Evolutionary conservation across 1,140 invertebrate genomes (phyloP).

Genomic region (Atta colombica): DNA sequence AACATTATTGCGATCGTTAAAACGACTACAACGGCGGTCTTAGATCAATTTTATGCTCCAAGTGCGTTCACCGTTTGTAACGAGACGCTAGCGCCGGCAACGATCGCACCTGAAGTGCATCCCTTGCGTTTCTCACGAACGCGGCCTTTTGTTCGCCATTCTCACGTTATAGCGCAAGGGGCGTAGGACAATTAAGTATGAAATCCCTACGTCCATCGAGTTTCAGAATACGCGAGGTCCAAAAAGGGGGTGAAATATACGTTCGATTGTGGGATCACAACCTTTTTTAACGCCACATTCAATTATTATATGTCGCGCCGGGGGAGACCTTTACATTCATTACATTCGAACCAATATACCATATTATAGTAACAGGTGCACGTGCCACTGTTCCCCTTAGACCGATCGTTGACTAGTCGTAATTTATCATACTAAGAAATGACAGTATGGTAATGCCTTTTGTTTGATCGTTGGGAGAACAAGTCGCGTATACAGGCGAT

Average conservation of each 20-base stretch:
- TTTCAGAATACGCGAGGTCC: background rate
- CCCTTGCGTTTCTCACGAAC: conserved; percentile 69
- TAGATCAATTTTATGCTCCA: conserved; percentile 57
- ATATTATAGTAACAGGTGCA: conserved; percentile 59
- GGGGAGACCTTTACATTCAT: conserved; percentile 35
- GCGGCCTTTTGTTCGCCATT: conserved; percentile 62
- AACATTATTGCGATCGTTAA: conserved; percentile 29
- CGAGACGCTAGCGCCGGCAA: conserved; percentile 37
- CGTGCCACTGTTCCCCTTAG: conserved; percentile 51
- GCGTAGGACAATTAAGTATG: conserved; percentile 65
- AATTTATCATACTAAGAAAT: conserved; percentile 55
- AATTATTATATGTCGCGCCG: conserved; percentile 43
- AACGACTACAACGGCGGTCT: conserved; percentile 32
- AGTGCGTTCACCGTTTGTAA: conserved; percentile 45
- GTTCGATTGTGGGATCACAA: conserved; percentile 41
- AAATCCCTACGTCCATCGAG: conserved; percentile 43
- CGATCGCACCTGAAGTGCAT: conserved; percentile 44
- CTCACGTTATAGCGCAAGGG: conserved; percentile 64
- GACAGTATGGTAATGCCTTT: conserved; percentile 44
- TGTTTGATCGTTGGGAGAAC: conserved; percentile 41
- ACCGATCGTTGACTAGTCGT: conserved; percentile 35
- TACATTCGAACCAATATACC: conserved; percentile 10
- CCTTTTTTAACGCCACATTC: conserved; percentile 35
- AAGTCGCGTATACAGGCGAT: conserved; percentile 20
- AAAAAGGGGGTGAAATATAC: background rate